Percentiles rank a stretch among this genome's conserved stretches.
Conservation (phyloP, 2,113 vertebrate genomes). For the Nyctibius bracteatus region DNA sequence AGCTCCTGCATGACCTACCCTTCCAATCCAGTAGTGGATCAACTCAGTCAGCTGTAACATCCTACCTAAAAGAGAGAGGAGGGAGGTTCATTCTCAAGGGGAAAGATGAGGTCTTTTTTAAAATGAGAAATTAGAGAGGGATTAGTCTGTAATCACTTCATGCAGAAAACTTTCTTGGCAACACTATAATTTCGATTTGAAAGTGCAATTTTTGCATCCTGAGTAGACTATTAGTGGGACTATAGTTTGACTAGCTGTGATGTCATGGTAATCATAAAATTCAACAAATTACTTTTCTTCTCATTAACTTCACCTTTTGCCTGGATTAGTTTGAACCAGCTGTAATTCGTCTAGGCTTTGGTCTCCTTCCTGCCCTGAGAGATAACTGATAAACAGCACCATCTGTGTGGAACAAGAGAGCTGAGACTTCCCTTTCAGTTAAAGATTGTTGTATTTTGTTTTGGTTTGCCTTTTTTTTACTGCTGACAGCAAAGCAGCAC, state of each 20-base stretch:
- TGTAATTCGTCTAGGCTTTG: conserved; percentile 18
- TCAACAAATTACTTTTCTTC: not conserved
- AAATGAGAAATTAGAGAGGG: not conserved
- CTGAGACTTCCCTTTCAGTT: not conserved
- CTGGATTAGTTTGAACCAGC: conserved; percentile 21
- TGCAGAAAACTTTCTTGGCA: not conserved
- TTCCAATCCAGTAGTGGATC: not conserved
- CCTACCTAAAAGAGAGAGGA: not conserved
- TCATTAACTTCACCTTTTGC: conserved; percentile 40
- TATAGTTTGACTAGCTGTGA: not conserved
- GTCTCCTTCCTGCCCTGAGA: not conserved
- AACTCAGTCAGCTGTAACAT: not conserved
- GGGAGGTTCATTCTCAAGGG: not conserved
- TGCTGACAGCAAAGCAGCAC: not conserved
- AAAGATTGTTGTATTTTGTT: not conserved
- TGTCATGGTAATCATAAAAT: not conserved
- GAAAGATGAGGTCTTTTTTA: not conserved
- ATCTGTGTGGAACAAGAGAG: conserved; percentile 20
- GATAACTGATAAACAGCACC: conserved; percentile 44
- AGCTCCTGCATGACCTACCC: not conserved
- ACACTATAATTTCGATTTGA: not conserved
- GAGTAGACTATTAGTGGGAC: not conserved
- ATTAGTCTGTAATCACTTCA: not conserved
- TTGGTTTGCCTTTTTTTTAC: not conserved
- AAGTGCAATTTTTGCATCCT: not conserved